A percentile compares a stretch with the other conserved stretches of the same genome.
These are phyloP conservation scores for Guaruba guarouba DNA, from an alignment of 2,113 vertebrate genomes.

Conservation along the genomic window DNA sequence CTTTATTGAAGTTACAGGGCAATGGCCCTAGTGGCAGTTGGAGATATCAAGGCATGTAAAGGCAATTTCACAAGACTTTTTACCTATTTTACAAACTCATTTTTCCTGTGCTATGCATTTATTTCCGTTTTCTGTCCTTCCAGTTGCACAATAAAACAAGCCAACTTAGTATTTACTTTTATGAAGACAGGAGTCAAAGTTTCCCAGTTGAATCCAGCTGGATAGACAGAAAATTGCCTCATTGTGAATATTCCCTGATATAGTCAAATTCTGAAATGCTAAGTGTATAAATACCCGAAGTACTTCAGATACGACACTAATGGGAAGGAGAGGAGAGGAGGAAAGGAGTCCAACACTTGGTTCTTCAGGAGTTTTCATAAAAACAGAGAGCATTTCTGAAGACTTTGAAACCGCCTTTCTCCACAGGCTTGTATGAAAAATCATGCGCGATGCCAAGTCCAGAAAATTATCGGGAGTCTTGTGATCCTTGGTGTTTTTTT, in stretches of 20 bases:
- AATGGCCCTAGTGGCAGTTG: not conserved
- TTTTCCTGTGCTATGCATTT: not conserved
- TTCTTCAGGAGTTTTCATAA: not conserved
- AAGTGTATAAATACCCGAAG: not conserved
- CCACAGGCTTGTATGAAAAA: not conserved
- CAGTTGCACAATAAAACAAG: not conserved
- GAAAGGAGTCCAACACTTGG: not conserved
- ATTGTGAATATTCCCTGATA: not conserved
- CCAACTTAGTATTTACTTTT: not conserved
- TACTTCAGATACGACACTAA: not conserved
- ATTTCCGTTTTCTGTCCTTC: not conserved
- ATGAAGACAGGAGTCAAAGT: not conserved
- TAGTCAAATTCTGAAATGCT: not conserved
- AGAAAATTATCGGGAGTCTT: conserved; percentile 39
- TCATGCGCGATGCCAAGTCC: not conserved
- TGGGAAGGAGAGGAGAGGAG: not conserved
- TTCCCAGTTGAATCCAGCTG: not conserved
- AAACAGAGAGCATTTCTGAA: not conserved
- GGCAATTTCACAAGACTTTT: not conserved
- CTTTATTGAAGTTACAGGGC: not conserved
- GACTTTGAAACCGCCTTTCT: not conserved
- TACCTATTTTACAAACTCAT: not conserved
- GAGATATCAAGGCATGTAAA: not conserved
- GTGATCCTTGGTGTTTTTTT: conserved; percentile 17
- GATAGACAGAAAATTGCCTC: not conserved